Percentiles rank a stretch among this genome's conserved stretches.
These are phyloP conservation scores for Agrenia bidenticulata DNA, from an alignment of 2,888 invertebrate genomes.

Conservation along the genomic window DNA sequence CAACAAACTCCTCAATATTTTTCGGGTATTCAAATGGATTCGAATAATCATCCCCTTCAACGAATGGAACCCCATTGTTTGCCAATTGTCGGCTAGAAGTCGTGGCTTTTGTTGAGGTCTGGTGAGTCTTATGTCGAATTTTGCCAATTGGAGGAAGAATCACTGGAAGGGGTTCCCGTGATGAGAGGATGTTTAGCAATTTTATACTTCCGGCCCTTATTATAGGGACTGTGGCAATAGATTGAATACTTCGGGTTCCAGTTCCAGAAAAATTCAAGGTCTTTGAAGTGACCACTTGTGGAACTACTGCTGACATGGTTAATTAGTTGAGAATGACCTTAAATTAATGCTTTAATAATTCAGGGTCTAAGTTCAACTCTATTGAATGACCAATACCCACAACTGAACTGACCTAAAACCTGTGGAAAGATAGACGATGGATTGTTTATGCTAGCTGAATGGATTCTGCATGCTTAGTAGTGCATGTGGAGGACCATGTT, in stretches of 20 bases:
- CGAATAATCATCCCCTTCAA: conserved; percentile 42
- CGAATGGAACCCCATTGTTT: conserved; percentile 27
- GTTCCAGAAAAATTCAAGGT: too few species aligned
- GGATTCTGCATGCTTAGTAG: too few species aligned
- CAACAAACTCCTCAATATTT: conserved; percentile 44
- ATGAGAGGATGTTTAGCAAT: conserved; percentile 26
- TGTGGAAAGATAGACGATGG: too few species aligned
- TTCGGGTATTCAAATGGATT: conserved; percentile 48
- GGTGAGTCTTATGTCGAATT: conserved; percentile 9
- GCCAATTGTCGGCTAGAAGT: not conserved
- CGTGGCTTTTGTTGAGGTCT: not conserved
- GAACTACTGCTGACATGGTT: not conserved
- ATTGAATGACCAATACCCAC: too few species aligned
- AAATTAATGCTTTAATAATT: too few species aligned
- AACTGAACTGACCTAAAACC: too few species aligned
- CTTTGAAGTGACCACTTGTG: not conserved
- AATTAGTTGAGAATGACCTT: too few species aligned
- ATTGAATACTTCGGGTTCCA: too few species aligned
- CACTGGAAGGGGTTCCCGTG: conserved; percentile 27
- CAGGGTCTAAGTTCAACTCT: too few species aligned
- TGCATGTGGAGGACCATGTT: too few species aligned
- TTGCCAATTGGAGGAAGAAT: conserved; percentile 35
- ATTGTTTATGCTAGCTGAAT: too few species aligned
- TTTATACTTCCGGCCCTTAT: conserved; percentile 15
- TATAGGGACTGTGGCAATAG: not conserved